phyloP scores from a whole-genome alignment of 2,797 vertebrate genomes.

The Threskiornis aethiopicus region DNA sequence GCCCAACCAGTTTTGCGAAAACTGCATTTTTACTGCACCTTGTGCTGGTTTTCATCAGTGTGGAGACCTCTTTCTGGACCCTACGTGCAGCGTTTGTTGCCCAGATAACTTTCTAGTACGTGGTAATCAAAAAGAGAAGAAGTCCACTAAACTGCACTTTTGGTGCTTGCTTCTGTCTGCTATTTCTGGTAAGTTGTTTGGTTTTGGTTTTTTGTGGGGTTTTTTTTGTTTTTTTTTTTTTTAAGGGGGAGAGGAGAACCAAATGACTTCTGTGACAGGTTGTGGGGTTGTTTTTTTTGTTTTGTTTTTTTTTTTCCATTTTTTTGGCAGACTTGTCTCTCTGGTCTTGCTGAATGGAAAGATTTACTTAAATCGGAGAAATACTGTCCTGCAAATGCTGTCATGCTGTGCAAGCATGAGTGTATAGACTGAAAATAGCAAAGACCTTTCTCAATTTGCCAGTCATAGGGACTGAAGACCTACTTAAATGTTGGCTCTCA shows the following conservation, averaged over 20 bases:
- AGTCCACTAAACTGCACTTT: not conserved
- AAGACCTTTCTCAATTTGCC: conserved; percentile 1
- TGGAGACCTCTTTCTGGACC: not conserved
- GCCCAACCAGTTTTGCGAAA: conserved; percentile 51
- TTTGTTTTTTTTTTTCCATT: not conserved
- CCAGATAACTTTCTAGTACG: not conserved
- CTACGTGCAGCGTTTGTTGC: not conserved
- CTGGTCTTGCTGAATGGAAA: conserved; percentile 33
- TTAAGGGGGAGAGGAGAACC: not conserved
- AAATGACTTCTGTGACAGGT: not conserved
- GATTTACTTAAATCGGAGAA: not conserved
- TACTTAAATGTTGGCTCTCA: not conserved
- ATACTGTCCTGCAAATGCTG: not conserved
- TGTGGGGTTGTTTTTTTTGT: not conserved
- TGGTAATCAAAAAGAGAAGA: not conserved
- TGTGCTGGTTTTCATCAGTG: not conserved
- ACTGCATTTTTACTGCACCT: not conserved
- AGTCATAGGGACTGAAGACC: not conserved
- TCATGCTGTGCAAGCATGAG: not conserved
- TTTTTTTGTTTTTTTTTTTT: not conserved
- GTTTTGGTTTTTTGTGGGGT: not conserved
- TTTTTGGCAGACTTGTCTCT: not conserved
- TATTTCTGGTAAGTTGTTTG: not conserved
- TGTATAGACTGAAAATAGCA: conserved; percentile 22
- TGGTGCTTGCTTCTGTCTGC: not conserved